Evolutionary conservation across 2,113 vertebrate species (phyloP).

Genomic region (Malurus elegans): DNA sequence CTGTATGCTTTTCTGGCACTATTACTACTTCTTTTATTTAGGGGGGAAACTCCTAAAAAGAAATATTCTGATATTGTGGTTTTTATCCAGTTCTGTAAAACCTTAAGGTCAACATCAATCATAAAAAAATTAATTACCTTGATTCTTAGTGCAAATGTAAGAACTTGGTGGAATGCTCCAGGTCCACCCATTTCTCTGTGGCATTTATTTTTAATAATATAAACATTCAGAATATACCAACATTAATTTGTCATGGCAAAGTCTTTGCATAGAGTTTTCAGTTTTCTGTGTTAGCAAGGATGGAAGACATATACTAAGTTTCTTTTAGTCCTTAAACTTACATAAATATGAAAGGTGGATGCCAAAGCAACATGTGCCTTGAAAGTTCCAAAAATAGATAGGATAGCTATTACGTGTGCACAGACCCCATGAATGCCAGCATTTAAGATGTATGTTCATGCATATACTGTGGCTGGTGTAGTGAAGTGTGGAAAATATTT

Average conservation of each 20-base stretch:
- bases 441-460: slow-evolving; percentile 20
- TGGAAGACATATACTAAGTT: neutral
- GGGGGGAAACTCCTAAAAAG: neutral
- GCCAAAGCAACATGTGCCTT: neutral
- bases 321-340: slow-evolving; percentile 29
- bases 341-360: neutral
- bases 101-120: neutral
- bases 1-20: neutral
- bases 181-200: neutral
- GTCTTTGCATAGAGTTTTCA: neutral
- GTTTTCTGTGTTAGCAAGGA: neutral
- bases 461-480: neutral
- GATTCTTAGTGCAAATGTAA: neutral
- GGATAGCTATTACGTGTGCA: neutral
- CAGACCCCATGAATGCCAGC: neutral
- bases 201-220: neutral
- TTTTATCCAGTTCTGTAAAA: neutral
- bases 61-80: neutral
- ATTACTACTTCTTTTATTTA: neutral
- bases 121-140: neutral
- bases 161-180: neutral
- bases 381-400: slow-evolving; percentile 55
- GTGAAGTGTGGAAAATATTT: slow-evolving; percentile 44
- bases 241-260: neutral
- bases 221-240: slow-evolving; percentile 8